Base-by-base conservation (phyloP, 2,888 invertebrate species). In the Thymelicus lineola region DNA sequence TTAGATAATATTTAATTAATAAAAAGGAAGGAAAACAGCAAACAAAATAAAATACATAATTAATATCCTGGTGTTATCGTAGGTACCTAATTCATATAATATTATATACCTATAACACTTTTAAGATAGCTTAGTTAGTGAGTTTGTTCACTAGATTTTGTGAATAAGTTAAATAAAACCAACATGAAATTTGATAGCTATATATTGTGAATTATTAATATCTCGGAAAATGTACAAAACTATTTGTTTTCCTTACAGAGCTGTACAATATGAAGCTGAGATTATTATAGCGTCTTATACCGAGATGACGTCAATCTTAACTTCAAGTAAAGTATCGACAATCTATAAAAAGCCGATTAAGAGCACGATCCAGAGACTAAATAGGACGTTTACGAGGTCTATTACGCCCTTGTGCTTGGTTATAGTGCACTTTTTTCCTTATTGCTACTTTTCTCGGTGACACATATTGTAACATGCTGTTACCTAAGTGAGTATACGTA, bases 291-390 rank as follows among this genome's bases (percentile, higher is more conserved):
- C 15, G 6, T 17, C 9, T 9, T 50, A 50, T 17, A 50, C 3
- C 0, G 50, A 17, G 50, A 53, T 12, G 55, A 55, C 63, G 57
- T 69, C 36, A 12, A 15, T 35, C 9, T 12, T 36, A 58, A 28
- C 48, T 62, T 48, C 45, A 48, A 9, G 36, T 35, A 35, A 69
- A 63, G 68, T 62, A 57, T 59, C 58, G 46, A 45, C 64, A 59
- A 69, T 70, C 64, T 70, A 70, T 70, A 70, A 70, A 69, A 70
- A 59, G 59, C 59, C 42, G 64, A 64, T 64, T 59, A 70, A 59
- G 64, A 64, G 70, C 64, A 64, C 64, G 59, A 64, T 64, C 15
- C 70, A 70, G 12, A 59, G 70, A 57, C 64, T 70, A 64, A 70
- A 64, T 70, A 70, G 48, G 48, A 53, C 70, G 59, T 59, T 64